Base-by-base conservation (phyloP, 2,113 vertebrate species). In the Microtus montanus region DNA sequence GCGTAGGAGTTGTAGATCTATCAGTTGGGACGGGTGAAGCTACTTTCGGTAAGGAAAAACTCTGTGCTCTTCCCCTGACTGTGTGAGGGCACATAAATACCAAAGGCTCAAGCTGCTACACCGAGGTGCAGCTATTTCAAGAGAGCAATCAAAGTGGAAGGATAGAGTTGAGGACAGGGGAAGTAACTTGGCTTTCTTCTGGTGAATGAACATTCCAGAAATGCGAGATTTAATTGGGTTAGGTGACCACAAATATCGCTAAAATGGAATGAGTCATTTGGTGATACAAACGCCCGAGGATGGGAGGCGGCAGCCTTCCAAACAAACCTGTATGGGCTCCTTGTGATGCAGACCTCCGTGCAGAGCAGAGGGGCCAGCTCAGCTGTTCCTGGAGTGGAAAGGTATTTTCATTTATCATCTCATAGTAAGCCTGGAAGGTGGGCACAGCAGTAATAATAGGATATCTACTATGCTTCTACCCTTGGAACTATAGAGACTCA, bases 181-280 rank as follows among this genome's bases (percentile, higher is more conserved):
- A 80, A 2, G 10, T 38, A 41, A 82, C 80, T 3, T 71, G 44
- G 71, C 91, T 94, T 87, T 83, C 73, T 95, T 95, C 83, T 91
- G 33, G 49, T 3, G 30, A 88, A 33, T 52, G 58, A 74, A 20
- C 38, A 85, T 92, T 80, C 70, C 86, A 94, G 63, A 24, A 94
- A 91, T 54, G 41, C 49, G 80, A 96, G 15, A 26, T 38, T 84
- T 94, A 90, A 87, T 82, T 93, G 80, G 66, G 64, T 91, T 94
- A 90, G 68, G 52, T 90, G 84, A 90, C 96, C 84, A 95, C 93
- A 96, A 35, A 61, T 75, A 96, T 95, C 74, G 52, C 85, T 95
- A 85, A 94, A 63, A 85, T 11, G 11, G 30, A 75, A 58, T 95
- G 89, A 96, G 58, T 96, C 94, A 95, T 74, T 88, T 89, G 33